phyloP scores from a whole-genome alignment of 2,888 invertebrate genomes.

The Rugalucina vietnamica region DNA sequence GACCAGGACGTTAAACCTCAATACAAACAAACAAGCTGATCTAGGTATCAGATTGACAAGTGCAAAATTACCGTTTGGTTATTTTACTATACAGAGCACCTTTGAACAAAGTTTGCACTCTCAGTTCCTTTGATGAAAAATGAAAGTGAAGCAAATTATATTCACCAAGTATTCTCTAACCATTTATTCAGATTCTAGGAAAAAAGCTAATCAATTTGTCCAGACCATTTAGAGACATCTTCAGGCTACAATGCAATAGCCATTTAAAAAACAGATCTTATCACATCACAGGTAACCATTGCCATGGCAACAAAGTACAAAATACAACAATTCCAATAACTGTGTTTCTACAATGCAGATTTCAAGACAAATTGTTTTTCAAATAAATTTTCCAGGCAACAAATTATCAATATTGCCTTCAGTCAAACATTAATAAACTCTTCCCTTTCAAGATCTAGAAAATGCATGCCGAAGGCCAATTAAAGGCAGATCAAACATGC shows the following conservation, averaged over 20 bases:
- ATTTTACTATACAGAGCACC: too few relatives aligned
- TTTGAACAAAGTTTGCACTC: too few relatives aligned
- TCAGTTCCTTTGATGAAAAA: too few relatives aligned
- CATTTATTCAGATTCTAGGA: too few relatives aligned
- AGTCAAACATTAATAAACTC: not conserved
- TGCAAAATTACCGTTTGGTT: too few relatives aligned
- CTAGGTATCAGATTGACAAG: too few relatives aligned
- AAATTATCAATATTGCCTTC: not conserved
- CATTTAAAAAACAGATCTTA: not conserved
- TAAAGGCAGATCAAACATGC: not conserved
- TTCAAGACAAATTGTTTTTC: not conserved
- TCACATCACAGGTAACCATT: constrained; percentile 1
- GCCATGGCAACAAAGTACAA: constrained; percentile 2
- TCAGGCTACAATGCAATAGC: not conserved
- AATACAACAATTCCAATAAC: not conserved
- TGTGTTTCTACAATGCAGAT: not conserved
- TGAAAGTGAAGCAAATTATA: too few relatives aligned
- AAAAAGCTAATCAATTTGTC: too few relatives aligned
- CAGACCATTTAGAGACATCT: too few relatives aligned
- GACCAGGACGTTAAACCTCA: too few relatives aligned
- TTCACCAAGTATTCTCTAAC: too few relatives aligned
- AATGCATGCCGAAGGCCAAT: not conserved
- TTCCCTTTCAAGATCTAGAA: not conserved
- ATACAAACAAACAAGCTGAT: too few relatives aligned
- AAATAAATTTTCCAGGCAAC: not conserved